Conservation (phyloP, 1,140 invertebrate species). For the Drosophila equinoxialis region DNA sequence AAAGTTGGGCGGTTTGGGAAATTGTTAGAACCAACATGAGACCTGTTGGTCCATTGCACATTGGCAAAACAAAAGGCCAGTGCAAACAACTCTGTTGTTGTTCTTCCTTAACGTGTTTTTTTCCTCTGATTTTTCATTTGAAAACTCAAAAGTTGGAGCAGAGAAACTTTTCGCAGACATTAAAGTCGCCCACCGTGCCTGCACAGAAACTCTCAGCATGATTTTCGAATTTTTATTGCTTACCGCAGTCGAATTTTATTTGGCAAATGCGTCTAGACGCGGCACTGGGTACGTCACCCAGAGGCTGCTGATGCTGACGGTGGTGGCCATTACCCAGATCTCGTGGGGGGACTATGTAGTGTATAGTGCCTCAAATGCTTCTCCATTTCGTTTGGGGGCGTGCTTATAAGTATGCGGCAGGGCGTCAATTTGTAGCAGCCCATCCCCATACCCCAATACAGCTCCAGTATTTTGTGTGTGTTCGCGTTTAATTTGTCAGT, state of each 20-base stretch:
- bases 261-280: slow-evolving; percentile 50
- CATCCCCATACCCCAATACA: too few relatives aligned
- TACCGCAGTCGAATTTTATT: slow-evolving; percentile 41
- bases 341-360: not conserved
- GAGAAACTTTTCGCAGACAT: slow-evolving; percentile 22
- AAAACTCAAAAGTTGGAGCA: slow-evolving; percentile 28
- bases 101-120: slow-evolving; percentile 7
- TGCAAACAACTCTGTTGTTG: slow-evolving; percentile 28
- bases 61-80: slow-evolving; percentile 9
- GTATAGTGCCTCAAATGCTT: not conserved
- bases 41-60: slow-evolving; percentile 18
- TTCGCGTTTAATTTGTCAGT: slow-evolving; percentile 3
- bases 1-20: not conserved
- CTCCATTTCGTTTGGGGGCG: not conserved
- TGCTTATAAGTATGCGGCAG: not conserved
- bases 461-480: slow-evolving; percentile 1
- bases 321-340: slow-evolving; percentile 13
- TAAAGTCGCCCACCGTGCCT: slow-evolving; percentile 16
- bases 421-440: slow-evolving; percentile 10
- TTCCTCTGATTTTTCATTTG: slow-evolving; percentile 16
- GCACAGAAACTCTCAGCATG: slow-evolving; percentile 30
- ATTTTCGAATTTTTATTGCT: slow-evolving; percentile 47
- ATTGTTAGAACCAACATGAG: not conserved
- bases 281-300: not conserved
- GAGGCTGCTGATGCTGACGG: not conserved